Conservation (phyloP, 2,888 invertebrate species). For the Plutella xylostella region DNA sequence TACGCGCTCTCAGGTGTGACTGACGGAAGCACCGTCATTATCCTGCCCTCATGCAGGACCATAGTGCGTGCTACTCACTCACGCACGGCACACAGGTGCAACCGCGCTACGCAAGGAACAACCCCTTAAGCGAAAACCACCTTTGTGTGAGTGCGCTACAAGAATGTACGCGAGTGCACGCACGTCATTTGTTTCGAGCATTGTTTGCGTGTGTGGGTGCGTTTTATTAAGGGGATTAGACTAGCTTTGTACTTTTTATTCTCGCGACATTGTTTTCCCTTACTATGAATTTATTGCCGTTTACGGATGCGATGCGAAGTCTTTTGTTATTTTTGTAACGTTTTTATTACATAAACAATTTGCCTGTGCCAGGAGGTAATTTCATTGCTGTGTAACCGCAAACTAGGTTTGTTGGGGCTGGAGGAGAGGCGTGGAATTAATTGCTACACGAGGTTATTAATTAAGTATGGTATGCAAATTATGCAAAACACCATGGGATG, state of each 20-base stretch:
- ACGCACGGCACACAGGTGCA: conserved; percentile 30
- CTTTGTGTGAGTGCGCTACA: too few species aligned
- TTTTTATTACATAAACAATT: too few species aligned
- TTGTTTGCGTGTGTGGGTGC: conserved; percentile 27
- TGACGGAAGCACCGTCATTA: conserved; percentile 69
- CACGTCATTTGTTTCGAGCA: too few species aligned
- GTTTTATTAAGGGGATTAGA: conserved; percentile 1
- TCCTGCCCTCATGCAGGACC: conserved; percentile 43
- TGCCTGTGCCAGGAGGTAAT: too few species aligned
- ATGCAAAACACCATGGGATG: neutral
- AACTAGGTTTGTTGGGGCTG: too few species aligned
- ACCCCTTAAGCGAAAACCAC: too few species aligned
- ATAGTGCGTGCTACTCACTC: conserved; percentile 30
- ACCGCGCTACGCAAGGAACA: too few species aligned
- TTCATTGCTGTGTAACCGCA: too few species aligned
- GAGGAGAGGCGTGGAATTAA: neutral
- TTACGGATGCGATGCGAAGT: neutral
- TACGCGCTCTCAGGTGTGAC: conserved; percentile 69
- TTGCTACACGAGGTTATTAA: neutral
- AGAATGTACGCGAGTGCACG: neutral
- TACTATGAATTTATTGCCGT: conserved; percentile 13
- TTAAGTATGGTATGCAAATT: conserved; percentile 6
- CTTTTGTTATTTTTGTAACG: too few species aligned
- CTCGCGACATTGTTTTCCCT: conserved; percentile 11
- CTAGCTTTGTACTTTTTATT: conserved; percentile 6